These are phyloP conservation scores for Bombus balteatus DNA, from an alignment of 1,140 invertebrate species.

Conservation along the genomic window DNA sequence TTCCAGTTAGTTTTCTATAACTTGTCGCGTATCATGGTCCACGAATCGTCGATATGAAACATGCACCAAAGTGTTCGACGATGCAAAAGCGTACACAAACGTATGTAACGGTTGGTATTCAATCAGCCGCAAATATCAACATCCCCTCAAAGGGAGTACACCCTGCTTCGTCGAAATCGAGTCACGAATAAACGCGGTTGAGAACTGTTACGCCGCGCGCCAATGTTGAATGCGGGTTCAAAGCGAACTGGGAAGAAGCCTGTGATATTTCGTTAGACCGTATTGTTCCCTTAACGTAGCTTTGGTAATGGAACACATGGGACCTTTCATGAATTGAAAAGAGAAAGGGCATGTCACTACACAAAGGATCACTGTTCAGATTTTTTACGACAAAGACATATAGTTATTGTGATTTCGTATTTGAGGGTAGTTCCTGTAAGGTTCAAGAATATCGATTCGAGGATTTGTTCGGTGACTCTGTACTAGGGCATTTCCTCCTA, in stretches of 20 bases:
- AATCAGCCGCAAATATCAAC: slow-evolving; percentile 31
- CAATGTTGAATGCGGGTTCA: background rate
- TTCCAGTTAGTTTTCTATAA: background rate
- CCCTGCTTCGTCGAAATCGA: background rate
- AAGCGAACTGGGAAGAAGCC: background rate
- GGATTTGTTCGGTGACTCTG: background rate
- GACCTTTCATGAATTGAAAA: background rate
- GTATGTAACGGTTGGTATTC: background rate
- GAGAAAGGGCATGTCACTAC: no score
- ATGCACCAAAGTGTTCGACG: background rate
- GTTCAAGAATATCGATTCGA: background rate
- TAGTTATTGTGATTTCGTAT: background rate
- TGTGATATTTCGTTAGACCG: slow-evolving; percentile 1
- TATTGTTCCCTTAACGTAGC: background rate
- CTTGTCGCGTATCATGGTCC: background rate
- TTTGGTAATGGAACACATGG: background rate
- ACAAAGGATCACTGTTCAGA: background rate
- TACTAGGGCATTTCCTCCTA: background rate
- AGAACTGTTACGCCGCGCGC: background rate
- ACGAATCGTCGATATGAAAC: background rate
- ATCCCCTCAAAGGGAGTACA: background rate
- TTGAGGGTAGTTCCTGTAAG: no score
- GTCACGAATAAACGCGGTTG: slow-evolving; percentile 3
- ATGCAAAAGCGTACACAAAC: no score
- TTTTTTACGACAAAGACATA: background rate